Evolutionary conservation across 1,140 invertebrate species (phyloP), one percentile per base, ranked within the genome.

Genomic region (Vanessa atalanta): DNA sequence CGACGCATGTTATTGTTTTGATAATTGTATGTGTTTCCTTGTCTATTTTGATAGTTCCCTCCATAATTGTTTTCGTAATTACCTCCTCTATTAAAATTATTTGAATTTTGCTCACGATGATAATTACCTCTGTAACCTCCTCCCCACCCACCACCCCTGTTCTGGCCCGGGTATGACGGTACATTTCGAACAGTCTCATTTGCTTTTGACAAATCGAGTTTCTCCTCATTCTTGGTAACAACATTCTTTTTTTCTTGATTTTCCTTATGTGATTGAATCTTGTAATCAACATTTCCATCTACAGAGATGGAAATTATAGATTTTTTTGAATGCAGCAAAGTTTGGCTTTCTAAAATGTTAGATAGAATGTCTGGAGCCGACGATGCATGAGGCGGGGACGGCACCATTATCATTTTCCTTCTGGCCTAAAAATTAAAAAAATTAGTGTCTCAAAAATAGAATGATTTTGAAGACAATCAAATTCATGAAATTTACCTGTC

Each of bases 301-400:
- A 93, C 89, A 13, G 95, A 93, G 0, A 96, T 86, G 0, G 93
- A 94, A 5, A 96, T 89, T 13, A 95, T 88, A 12, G 93, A 87
- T 71, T 95, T 94, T 68, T 94, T 95, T 1, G 95, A 95, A 82
- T 96, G 95, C 84, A 97, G 95, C n/a, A 95, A 89, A 71, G 95
- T 94, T 89, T 98, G 97, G 73, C 94, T 94, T 65, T 95, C 94
- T 78, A 98, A 93, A 73, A 98, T 98, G 75, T 93, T 95, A 12
- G 95, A 95, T 1, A 98, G 85, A 1, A 98, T 79, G 88, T 87
- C 85, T 6, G 84, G 84, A 11, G 84, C 77, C 2, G 85, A 72
- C 1, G 78, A 65, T 48, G 82, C 88, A 53, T 87, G 83, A 7
- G 83, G 77, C 12, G 90, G 91, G 0, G 92, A 83, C 51, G 93